Evolutionary conservation across 2,797 vertebrate species (phyloP), one percentile per base, ranked within the genome.

Genomic region (Malacoraja senta): DNA sequence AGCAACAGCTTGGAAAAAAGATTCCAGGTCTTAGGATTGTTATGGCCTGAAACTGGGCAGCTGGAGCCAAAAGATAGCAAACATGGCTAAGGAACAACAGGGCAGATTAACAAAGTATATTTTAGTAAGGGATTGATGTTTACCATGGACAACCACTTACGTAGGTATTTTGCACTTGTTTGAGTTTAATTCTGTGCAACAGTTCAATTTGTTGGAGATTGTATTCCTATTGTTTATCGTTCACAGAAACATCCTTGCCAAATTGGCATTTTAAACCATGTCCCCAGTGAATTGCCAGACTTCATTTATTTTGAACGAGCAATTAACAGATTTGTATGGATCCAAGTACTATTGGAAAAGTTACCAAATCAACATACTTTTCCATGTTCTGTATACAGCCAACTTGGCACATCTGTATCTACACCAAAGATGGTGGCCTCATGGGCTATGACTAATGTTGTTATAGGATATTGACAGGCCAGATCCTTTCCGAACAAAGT

Each of bases 401-500:
- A 92, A 92, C 2, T 92, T 92, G 90, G 90, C 90, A 92, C 29
- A 44, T 44, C 90, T 24, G 10, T 92, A 92, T 74, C 71, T 92
- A 53, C 29, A 76, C 38, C 90, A 92, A 76, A 92, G 68, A 38
- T 13, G 44, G 71, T 92, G 74, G 90, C 71, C 90, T 92, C 90
- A 92, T 76, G 38, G 13, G 71, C 58, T 92, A 58, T 92, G 90
- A 92, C 90, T 92, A 92, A 92, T 92, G 90, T 92, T 92, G 71
- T 76, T 92, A 53, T 44, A 74, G 71, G 71, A 92, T 35, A 35
- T 76, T 76, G 29, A 72, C 65, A 53, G 90, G 24, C 65, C 78
- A 91, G 38, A 53, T 91, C 68, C 68, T 91, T 91, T 91, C 26
- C 71, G 6, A 76, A 92, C 24, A 92, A 74, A 91, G 68, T 74